These are phyloP conservation scores for Caenorhabditis drosophilae DNA, from an alignment of 2,888 invertebrate genomes.

Conservation along the genomic window DNA sequence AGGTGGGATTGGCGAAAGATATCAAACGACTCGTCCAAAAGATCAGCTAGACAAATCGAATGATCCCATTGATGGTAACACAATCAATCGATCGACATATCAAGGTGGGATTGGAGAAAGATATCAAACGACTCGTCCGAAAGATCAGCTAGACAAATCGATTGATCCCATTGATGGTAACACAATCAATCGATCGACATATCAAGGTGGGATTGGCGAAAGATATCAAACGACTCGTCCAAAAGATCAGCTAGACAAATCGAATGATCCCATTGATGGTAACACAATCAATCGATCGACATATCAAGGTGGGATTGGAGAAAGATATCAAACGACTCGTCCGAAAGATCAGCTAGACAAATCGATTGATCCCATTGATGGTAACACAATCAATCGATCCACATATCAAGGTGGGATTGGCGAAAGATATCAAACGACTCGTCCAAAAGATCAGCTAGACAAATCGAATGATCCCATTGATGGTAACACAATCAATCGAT, in stretches of 20 bases:
- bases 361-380: conserved; percentile 2
- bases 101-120: conserved; percentile 14
- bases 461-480: too few species aligned
- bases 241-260: conserved; percentile 10
- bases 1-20: conserved; percentile 16
- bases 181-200: conserved; percentile 13
- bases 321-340: conserved; percentile 8
- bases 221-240: conserved; percentile 10
- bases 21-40: conserved; percentile 7
- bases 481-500: too few species aligned
- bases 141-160: conserved; percentile 10
- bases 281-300: conserved; percentile 12
- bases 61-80: conserved; percentile 8
- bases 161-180: conserved; percentile 8
- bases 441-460: conserved; percentile 9
- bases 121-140: conserved; percentile 9
- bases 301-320: conserved; percentile 19
- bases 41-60: conserved; percentile 11
- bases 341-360: conserved; percentile 9
- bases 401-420: conserved; percentile 17
- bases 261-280: conserved; percentile 8
- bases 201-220: conserved; percentile 16
- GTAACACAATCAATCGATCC: conserved; percentile 5
- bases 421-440: conserved; percentile 6
- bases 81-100: conserved; percentile 15